Conservation (phyloP, 1,140 invertebrate species). For the Platorchestia sp. region DNA sequence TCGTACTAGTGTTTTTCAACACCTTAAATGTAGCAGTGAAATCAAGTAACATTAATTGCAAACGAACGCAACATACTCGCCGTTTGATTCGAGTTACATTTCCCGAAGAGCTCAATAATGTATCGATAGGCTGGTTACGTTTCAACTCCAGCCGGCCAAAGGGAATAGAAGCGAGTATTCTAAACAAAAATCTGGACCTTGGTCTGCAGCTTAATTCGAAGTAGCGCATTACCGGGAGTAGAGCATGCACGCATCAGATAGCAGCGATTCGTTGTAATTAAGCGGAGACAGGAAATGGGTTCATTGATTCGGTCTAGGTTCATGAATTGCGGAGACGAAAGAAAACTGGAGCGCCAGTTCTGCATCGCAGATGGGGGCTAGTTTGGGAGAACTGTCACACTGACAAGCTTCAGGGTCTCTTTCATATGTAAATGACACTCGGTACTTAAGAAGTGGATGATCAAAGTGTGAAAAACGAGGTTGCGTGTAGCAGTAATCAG, state of each 20-base stretch:
- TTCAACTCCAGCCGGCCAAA: neutral
- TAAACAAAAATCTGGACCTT: neutral
- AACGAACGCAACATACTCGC: too few relatives aligned
- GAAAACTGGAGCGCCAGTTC: constrained; percentile 27
- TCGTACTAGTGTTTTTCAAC: neutral
- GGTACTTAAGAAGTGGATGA: neutral
- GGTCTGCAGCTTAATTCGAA: constrained; percentile 4
- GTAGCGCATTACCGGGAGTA: neutral
- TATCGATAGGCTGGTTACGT: neutral
- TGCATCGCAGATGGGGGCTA: neutral
- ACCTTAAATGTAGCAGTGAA: too few relatives aligned
- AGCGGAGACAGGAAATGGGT: constrained; percentile 36
- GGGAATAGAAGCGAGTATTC: neutral
- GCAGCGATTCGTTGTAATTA: constrained; percentile 33
- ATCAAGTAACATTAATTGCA: too few relatives aligned
- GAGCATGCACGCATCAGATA: constrained; percentile 29
- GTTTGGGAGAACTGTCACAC: neutral
- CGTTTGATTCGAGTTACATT: too few relatives aligned
- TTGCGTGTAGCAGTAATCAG: neutral
- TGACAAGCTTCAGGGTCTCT: neutral
- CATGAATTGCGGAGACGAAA: constrained; percentile 13
- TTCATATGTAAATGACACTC: neutral
- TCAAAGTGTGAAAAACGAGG: neutral
- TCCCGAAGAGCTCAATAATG: neutral
- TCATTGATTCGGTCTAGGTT: constrained; percentile 42